Base-by-base conservation (phyloP, 2,797 vertebrate species). In the Buphagus erythrorhynchus region DNA sequence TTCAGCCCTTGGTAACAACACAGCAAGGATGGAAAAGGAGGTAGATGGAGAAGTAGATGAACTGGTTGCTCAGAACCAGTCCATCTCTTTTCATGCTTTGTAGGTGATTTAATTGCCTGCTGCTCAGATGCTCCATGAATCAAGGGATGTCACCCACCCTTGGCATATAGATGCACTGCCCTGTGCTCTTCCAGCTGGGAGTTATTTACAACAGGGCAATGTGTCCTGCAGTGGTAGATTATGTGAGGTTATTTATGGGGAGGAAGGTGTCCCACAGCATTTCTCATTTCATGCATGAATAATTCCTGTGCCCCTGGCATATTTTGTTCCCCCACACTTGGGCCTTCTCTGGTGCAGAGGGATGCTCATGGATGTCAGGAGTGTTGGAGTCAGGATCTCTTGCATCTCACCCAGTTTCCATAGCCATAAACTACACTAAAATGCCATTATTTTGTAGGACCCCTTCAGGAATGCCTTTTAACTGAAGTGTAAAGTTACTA, bases 261-360 rank as follows among this genome's bases (percentile, higher is more conserved):
- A 73, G 35, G 52, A 87, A 80, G 55, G 31, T 13, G 26, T 88
- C 48, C 57, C 67, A 57, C 36, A 63, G 57, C 67, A 76, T 63
- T 93, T 94, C 74, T 91, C 51, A 96, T 96, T 96, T 96, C 67
- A 43, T 82, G 67, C 71, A 61, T 76, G 69, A 82, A 35, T 89
- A 79, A 71, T 80, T 91, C 61, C 55, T 76, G 8, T 69, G 43
- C 49, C n/a, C 35, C 71, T 90, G 69, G 76, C 40, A 6, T 22
- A 43, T 73, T 91, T 84, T 94, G 38, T 29, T 82, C 19, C 26
- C 46, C 45, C 4, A 8, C 0, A 2, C 24, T 48, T 74, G 63
- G 20, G 21, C 29, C 42, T 73, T 74, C 8, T 36, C 48, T 80
- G 21, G 9, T 79, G 25, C 38, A 61, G 22, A 61, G 71, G 45